phyloP scores from a whole-genome alignment of 2,888 invertebrate species.

The Gastracanthus pulcherrimus region DNA sequence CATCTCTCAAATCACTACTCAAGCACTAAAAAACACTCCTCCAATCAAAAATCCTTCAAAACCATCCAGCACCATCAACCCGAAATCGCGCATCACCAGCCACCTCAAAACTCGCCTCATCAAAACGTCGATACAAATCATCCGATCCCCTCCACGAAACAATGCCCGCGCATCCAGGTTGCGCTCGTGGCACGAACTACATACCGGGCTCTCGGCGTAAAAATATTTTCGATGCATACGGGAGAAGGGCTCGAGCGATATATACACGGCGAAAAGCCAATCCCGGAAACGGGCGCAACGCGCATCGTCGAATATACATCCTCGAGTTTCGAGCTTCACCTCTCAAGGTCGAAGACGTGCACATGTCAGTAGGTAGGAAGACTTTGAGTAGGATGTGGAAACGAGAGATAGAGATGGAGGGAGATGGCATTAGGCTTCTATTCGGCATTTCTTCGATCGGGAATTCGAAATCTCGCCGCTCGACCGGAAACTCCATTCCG shows the following conservation, averaged over 20 bases:
- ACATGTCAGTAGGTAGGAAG: background rate
- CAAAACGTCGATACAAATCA: constrained; percentile 23
- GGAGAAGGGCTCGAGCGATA: background rate
- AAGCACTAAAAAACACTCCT: too few relatives aligned
- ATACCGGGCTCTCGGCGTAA: background rate
- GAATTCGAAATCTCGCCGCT: background rate
- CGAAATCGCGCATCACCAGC: too few relatives aligned
- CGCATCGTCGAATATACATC: background rate
- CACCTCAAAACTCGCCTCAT: background rate
- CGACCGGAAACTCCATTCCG: background rate
- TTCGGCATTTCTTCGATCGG: background rate
- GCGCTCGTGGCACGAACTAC: too few relatives aligned
- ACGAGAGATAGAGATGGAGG: background rate
- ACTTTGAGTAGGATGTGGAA: too few relatives aligned
- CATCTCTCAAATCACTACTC: too few relatives aligned
- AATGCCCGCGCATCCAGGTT: background rate
- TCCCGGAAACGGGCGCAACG: background rate
- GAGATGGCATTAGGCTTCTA: constrained; percentile 17
- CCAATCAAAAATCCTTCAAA: too few relatives aligned
- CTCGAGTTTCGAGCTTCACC: too few relatives aligned
- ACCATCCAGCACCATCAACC: too few relatives aligned
- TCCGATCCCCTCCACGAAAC: too few relatives aligned
- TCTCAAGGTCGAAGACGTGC: too few relatives aligned
- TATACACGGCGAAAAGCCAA: background rate
- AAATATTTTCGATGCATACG: constrained; percentile 28